Base-by-base conservation (phyloP, 2,797 vertebrate species). In the Acridotheres tristis region DNA sequence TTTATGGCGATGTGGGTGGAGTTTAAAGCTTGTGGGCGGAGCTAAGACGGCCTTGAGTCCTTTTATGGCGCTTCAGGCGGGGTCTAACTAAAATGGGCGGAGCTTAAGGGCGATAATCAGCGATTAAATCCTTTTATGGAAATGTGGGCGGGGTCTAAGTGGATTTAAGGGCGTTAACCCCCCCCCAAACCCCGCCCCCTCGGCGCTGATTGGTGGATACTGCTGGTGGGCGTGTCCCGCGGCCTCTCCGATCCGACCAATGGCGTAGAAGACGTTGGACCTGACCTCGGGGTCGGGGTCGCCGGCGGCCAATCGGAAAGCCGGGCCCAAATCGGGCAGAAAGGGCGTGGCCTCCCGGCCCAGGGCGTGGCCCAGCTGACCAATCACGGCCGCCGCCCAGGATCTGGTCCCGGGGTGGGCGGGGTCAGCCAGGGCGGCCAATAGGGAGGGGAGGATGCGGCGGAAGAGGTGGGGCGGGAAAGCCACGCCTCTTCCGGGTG, bases 291-390 rank as follows among this genome's bases (percentile, higher is more conserved):
- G 4, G 2, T 76, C 73, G 4, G 23, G 0, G 4, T 76, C 73
- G 0, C 14, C 5, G 1, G 0, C 58, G 2, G 73, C 73, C 73
- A 76, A 51, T 62, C 58, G 73, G 36, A 76, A 62, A 0, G 73
- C 73, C 11, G 45, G 23, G 2, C 36, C 47, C 6, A 76, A 2
- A 8, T 76, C 8, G 0, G 73, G 17, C 11, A 77, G 0, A 0
- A 77, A 63, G 74, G 74, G 48, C 48, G 47, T 63, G 59, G 48
- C 58, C 74, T 5, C 25, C 0, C 0, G 0, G 2, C 59, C 74
- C 0, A 77, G 74, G 25, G 47, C 58, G 23, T 22, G 23, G 36
- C 58, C 11, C 5, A 76, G 36, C 58, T 62, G 73, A 4, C 73
- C 73, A 76, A 76, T 75, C 57, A 61, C 57, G 10, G 73, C 73